Base-by-base conservation (phyloP, 2,113 vertebrate species). In the Pampusana beccarii region DNA sequence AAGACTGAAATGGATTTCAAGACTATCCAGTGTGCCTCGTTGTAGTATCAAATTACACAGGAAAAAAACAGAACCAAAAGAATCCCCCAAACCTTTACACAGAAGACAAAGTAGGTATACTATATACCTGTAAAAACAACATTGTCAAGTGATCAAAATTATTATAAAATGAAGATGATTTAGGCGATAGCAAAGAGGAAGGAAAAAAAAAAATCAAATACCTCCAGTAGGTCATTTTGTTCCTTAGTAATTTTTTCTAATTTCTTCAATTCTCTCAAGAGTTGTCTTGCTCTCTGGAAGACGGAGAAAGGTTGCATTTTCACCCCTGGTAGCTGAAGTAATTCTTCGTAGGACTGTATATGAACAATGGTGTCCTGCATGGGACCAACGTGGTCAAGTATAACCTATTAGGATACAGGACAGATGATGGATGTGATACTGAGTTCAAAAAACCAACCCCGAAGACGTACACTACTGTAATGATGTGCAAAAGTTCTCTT, bases 221-320 rank as follows among this genome's bases (percentile, higher is more conserved):
- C 99, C 99, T 98, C 98, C 70, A 99, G 92, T 25, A 98, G 86
- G 10, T 96, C 66, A 16, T 96, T 98, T 86, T 99, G 98, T 62
- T 99, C 97, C 64, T 96, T 96, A 42, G 98, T 98, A 53, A 98
- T 97, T 96, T 98, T 98, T 96, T 99, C 99, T 88, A 99, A 93
- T 38, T 98, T 97, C 80, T 98, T 97, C 64, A 99, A 70, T 62
- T 98, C 97, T 84, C 90, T 97, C 86, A 98, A 96, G 44, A 99
- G 98, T 31, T 97, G 97, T 28, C 97, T 96, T 71, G 98, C 98
- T 8, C 97, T 98, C 56, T 88, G 87, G 80, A 99, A 99, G 56
- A 99, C 98, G 15, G 92, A 91, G 40, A 99, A 97, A 51, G 98
- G 97, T 38, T 98, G 97, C 31, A 95, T 96, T 56, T 98, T 98